phyloP scores from a whole-genome alignment of 2,113 vertebrate species.

The Coracopsis vasa region DNA sequence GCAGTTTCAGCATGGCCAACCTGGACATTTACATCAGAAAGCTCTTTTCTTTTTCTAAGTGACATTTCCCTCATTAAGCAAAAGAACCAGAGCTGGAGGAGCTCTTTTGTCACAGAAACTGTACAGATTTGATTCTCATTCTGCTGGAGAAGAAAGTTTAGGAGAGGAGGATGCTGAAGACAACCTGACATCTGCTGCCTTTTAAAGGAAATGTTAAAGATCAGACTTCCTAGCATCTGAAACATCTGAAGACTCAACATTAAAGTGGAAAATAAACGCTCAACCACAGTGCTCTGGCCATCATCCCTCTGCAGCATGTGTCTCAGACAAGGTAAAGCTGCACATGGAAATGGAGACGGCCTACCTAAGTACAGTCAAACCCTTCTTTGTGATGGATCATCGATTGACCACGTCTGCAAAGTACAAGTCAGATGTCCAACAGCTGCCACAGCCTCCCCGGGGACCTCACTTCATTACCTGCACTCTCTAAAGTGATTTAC shows the following conservation, averaged over 20 bases:
- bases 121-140: not conserved
- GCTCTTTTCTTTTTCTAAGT: not conserved
- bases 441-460: not conserved
- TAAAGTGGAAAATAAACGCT: not conserved
- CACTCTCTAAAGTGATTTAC: not conserved
- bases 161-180: not conserved
- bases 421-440: not conserved
- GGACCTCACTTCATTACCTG: not conserved
- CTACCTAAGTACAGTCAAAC: not conserved
- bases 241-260: not conserved
- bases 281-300: not conserved
- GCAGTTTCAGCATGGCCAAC: not conserved
- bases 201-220: not conserved
- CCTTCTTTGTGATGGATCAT: not conserved
- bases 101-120: not conserved
- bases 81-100: not conserved
- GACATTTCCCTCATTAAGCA: fast-evolving
- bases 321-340: not conserved
- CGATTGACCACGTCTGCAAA: not conserved
- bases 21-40: not conserved
- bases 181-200: not conserved
- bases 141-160: not conserved
- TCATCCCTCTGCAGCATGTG: not conserved
- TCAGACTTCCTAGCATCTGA: not conserved
- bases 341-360: not conserved